Evolutionary conservation across 2,113 vertebrate species (phyloP), one percentile per base, ranked within the genome.

Genomic region (Spheniscus mendiculus): DNA sequence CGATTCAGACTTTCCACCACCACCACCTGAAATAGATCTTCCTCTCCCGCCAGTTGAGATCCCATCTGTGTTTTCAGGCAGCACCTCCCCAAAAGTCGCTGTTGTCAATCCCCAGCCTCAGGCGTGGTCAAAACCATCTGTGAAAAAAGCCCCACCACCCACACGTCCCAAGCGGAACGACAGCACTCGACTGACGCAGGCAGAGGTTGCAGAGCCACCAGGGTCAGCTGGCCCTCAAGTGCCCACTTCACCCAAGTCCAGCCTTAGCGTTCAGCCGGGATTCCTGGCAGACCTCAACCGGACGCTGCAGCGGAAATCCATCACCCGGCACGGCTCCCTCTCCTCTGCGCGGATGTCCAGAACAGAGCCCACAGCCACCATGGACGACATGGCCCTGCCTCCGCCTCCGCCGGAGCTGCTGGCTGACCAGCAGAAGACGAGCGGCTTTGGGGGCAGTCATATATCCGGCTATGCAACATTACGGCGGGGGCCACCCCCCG

Each of bases 401-500:
- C 99, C 99, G 0, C 99, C 99, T 1, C 99, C 99, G 1, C 99
- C 99, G 0, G 99, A 99, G 97, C 98, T 99, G 96, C 98, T 99
- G 42, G 97, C 98, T 34, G 99, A 99, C 40, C 98, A 98, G 38
- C 98, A 99, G 91, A 98, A 98, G 84, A 98, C 95, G 14, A 98
- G 98, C 21, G 88, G 97, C 82, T 99, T 98, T 38, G 98, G 98
- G 90, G 98, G 99, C 42, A 98, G 98, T 71, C 99, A 99, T 47
- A 98, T 99, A 98, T 99, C 99, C 20, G 99, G 99, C 98, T 99
- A 99, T 98, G 99, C 99, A 98, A 99, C 99, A 0, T 89, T 99
- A 96, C 98, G 99, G 95, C 98, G 99, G 77, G 99, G 99, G 32
- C 99, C 99, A 3, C 99, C 99, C 5, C 99, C 99, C 0, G 98